Percentiles rank a stretch among this genome's conserved stretches.
Conservation (phyloP, 2,113 vertebrate genomes). For the Ictalurus punctatus region DNA sequence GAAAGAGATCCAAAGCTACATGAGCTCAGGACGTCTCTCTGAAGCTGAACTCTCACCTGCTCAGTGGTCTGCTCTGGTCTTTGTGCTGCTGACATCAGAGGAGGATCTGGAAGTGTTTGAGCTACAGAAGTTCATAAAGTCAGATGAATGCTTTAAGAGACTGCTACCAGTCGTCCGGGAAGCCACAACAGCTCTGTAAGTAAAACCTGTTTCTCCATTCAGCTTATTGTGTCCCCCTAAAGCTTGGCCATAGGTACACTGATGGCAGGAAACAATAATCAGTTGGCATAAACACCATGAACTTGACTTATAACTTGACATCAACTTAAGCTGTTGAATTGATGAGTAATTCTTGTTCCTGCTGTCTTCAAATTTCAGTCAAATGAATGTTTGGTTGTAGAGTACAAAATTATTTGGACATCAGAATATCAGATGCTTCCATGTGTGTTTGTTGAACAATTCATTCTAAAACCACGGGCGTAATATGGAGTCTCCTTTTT, state of each 20-base stretch:
- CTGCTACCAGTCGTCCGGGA: background rate
- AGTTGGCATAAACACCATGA: too few species aligned
- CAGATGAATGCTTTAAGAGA: conserved; percentile 32
- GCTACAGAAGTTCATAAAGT: conserved; percentile 21
- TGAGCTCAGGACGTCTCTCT: conserved; percentile 12
- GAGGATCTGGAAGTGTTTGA: conserved; percentile 33
- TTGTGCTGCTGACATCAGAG: conserved; percentile 36
- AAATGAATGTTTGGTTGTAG: background rate
- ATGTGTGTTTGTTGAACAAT: background rate
- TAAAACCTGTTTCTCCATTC: background rate
- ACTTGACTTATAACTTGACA: background rate
- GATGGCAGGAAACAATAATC: too few species aligned
- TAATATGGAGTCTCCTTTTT: background rate
- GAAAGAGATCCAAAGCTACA: conserved; percentile 15
- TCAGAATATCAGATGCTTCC: background rate
- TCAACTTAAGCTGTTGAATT: background rate
- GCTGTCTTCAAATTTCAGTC: background rate
- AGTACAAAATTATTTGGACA: background rate
- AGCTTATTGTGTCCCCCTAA: too few species aligned
- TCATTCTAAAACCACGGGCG: background rate
- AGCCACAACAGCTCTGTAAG: conserved; percentile 32
- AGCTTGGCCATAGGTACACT: too few species aligned
- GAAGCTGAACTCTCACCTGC: conserved; percentile 24
- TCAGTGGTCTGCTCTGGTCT: conserved; percentile 30
- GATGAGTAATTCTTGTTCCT: too few species aligned